Conservation (phyloP, 2,888 invertebrate species). For the Drosophila subquinaria region DNA sequence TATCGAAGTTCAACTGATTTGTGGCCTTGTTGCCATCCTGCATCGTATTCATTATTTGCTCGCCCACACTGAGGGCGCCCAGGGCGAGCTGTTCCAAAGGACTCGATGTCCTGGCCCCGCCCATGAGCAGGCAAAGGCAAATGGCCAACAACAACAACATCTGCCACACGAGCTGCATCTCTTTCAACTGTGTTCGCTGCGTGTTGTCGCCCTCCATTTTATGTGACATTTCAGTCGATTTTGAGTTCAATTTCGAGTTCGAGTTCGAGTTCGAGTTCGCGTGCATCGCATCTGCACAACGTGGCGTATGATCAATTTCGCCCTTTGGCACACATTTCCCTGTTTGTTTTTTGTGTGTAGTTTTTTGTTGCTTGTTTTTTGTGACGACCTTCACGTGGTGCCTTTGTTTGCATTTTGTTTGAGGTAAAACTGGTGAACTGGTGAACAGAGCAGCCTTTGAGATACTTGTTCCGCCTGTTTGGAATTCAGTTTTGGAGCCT, state of each 20-base stretch:
- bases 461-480: neutral
- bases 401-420: neutral
- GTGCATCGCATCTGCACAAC: conserved; percentile 48
- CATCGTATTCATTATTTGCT: conserved; percentile 47
- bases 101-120: conserved; percentile 46
- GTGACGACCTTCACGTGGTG: too few species aligned
- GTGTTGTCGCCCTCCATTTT: conserved; percentile 30
- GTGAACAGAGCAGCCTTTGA: conserved; percentile 20
- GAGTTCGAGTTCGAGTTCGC: conserved; percentile 21
- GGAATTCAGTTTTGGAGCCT: neutral
- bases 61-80: conserved; percentile 61
- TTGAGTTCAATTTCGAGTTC: too few species aligned
- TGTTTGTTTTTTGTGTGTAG: neutral
- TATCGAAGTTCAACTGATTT: conserved; percentile 50
- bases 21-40: conserved; percentile 55
- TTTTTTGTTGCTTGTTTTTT: neutral
- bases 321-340: conserved; percentile 3
- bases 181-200: conserved; percentile 27
- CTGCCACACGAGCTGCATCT: conserved; percentile 49
- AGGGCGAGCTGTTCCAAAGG: conserved; percentile 54
- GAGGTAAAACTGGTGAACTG: neutral
- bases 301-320: conserved; percentile 41
- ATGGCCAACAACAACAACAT: conserved; percentile 7
- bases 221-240: conserved; percentile 13
- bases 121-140: neutral